Base-by-base conservation (phyloP, 2,797 vertebrate species). In the Peromyscus eremicus region DNA sequence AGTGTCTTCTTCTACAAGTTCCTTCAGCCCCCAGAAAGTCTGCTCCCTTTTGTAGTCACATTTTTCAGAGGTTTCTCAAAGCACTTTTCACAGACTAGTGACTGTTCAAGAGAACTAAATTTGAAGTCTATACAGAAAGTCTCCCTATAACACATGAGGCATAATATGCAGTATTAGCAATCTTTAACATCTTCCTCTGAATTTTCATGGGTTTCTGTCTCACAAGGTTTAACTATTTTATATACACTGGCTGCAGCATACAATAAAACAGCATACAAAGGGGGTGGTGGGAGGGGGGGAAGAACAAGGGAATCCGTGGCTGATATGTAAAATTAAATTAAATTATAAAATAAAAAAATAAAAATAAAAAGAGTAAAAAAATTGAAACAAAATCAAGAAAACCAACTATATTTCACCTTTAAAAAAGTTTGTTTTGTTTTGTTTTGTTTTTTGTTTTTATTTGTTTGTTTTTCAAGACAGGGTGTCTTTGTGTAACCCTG, bases 1-100 rank as follows among this genome's bases (percentile, higher is more conserved):
- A 99, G 99, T 99, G 82, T 99, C 99, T 27, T 99, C 99, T 73
- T 99, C 99, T 98, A 99, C 99, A 98, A 99, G 99, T 98, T 99
- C 99, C 13, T 99, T 99, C 98, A 99, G 99, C 96, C 99, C 99
- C 68, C 99, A 99, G 97, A 99, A 99, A 99, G 99, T 99, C 97
- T 99, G 99, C 98, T 99, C 99, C 60, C 99, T 99, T 99, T 99
- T 99, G 99, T 99, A 99, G 99, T 96, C 97, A 96, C 1, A 96
- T 88, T 77, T 97, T 96, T 21, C 75, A 79, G 86, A 97, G 98
- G 98, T 99, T 85, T 70, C 32, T 85, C 64, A 68, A 52, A 70
- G 29, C 62, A 34, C 40, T 64, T 43, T 64, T 32, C 60, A 84
- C 5, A n/a, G 46, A 43, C 9, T 60, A 64, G 27, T 32, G 62